phyloP scores from a whole-genome alignment of 2,888 invertebrate species.

The Ennomos erosarius region DNA sequence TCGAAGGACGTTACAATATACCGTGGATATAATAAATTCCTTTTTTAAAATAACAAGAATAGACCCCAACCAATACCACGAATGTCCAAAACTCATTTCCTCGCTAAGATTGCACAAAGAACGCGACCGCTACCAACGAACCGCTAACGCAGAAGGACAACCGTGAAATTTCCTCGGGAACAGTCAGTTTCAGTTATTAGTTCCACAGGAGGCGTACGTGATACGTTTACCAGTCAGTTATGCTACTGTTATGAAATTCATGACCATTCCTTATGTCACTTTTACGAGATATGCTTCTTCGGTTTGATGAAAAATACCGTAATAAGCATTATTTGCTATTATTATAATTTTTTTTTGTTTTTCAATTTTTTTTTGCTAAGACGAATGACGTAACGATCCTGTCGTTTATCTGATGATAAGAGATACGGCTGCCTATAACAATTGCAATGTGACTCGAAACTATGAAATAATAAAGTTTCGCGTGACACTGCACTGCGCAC shows the following conservation, averaged over 20 bases:
- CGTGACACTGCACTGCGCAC: no score
- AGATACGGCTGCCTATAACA: no score
- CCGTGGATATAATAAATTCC: no score
- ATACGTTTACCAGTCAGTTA: constrained; percentile 42
- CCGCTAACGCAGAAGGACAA: constrained; percentile 37
- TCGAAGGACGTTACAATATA: no score
- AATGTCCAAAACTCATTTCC: constrained; percentile 17
- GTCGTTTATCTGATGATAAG: no score
- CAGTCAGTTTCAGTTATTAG: constrained; percentile 46
- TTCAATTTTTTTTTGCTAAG: no score
- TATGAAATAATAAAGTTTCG: no score
- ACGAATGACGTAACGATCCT: no score
- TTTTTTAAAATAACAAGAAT: background rate
- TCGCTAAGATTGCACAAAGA: constrained; percentile 14
- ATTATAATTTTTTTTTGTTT: no score
- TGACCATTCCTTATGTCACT: constrained; percentile 42
- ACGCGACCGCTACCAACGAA: constrained; percentile 13
- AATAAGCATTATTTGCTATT: no score
- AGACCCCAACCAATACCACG: constrained; percentile 11
- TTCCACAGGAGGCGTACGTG: constrained; percentile 44
- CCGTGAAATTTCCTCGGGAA: constrained; percentile 41
- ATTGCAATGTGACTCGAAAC: no score
- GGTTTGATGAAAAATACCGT: constrained; percentile 48
- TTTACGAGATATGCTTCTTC: constrained; percentile 37
- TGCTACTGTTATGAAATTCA: constrained; percentile 48